phyloP scores from a whole-genome alignment of 2,888 invertebrate genomes.

The Sarcophaga caerulescens region DNA sequence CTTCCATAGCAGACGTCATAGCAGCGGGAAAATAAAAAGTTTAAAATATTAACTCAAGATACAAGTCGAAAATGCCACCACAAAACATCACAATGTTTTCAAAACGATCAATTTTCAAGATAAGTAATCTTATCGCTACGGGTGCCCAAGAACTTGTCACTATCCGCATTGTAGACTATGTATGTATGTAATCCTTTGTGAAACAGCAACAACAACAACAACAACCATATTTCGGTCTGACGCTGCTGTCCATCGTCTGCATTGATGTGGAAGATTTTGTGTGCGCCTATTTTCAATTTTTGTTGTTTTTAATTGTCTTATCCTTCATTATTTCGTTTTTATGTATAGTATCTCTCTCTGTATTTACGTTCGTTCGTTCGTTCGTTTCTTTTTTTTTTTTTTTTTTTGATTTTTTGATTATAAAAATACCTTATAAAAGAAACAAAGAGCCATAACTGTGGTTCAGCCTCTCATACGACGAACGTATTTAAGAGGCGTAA shows the following conservation, averaged over 20 bases:
- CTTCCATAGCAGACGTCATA: neutral
- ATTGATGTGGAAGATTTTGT: conserved; percentile 4
- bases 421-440: neutral
- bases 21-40: conserved; percentile 59
- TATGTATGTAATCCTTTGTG: conserved; percentile 29
- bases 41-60: conserved; percentile 79
- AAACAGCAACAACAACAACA: conserved; percentile 25
- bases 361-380: neutral
- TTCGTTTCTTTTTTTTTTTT: too few species aligned
- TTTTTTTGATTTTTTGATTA: neutral
- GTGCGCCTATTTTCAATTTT: conserved; percentile 29
- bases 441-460: neutral
- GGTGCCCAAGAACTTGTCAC: conserved; percentile 71
- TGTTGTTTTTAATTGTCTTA: neutral
- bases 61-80: conserved; percentile 80
- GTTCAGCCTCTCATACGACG: neutral
- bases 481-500: conserved; percentile 36
- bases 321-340: neutral
- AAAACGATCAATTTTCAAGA: conserved; percentile 79
- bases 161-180: conserved; percentile 50
- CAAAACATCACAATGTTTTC: conserved; percentile 77
- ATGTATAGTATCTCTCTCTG: neutral
- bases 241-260: neutral
- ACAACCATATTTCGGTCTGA: neutral
- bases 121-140: conserved; percentile 74